Base-by-base conservation (phyloP, 2,888 invertebrate genomes). In the Dromius quadrimaculatus region DNA sequence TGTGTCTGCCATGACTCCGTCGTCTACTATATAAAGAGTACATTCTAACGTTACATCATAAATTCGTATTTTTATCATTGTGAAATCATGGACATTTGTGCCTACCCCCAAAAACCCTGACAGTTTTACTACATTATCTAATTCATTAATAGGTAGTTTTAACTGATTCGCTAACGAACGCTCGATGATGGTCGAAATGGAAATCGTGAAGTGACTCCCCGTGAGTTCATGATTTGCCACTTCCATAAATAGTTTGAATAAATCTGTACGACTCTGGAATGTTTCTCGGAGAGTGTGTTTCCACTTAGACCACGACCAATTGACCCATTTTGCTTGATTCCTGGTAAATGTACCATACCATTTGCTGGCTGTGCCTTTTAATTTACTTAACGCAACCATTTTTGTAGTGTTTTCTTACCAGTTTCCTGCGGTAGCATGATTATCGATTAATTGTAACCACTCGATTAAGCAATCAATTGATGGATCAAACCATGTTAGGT, bases 301-400 rank as follows among this genome's bases (percentile, higher is more conserved):
- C 74, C 73, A 74, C 3, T 70, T 11, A 17, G 20, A 11, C 74
- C 74, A 74, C 11, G 72, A 13, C 61, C 45, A 72, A 4, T 20
- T 20, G 5, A 72, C 38, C 72, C 72, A 74, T 11, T 71, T 70
- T 22, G 17, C 28, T 63, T 73, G 59, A 32, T 22, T 68, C n/a
- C 61, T 57, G n/a, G 72, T 59, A 23, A 47, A 65, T 15, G 68
- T 74, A 47, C 72, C 71, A 38, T 74, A 73, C 74, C 72, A 74
- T 4, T 28, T 64, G 68, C 57, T 71, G 2, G 59, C 62, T 4
- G 71, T 50, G 0, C 68, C 62, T 1, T 9, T 23, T 20, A 72
- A 45, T 23, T 73, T 72, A 73, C 69, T 73, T 32, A 72, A 4
- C 3, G 70, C 68, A 65, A 73, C 71, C 71, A 43, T 71, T 15